Evolutionary conservation across 2,113 vertebrate genomes (phyloP).

Genomic region (Gopherus flavomarginatus): DNA sequence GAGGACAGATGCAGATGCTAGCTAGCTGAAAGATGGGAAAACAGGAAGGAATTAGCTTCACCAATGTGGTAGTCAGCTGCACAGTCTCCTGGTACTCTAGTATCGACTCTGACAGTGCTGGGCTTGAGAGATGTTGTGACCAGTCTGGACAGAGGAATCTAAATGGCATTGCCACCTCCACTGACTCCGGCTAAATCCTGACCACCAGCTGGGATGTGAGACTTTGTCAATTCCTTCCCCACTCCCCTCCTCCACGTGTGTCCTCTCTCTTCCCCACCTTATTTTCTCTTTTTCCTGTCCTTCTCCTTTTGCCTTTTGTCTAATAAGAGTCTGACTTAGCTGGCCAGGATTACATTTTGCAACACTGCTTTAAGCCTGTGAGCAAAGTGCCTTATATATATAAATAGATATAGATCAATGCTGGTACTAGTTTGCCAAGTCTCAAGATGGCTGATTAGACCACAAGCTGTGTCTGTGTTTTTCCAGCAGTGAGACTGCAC

Average conservation of each 20-base stretch:
- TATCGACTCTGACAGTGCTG: too few species aligned
- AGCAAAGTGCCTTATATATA: background rate
- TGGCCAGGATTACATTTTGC: background rate
- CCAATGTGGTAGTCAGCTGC: background rate
- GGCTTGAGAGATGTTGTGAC: too few species aligned
- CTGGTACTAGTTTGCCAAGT: background rate
- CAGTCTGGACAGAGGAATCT: too few species aligned
- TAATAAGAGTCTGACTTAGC: background rate
- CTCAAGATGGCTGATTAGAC: background rate
- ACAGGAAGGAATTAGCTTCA: background rate
- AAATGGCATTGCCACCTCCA: too few species aligned
- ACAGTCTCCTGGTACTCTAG: too few species aligned
- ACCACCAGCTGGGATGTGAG: background rate
- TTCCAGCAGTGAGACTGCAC: background rate
- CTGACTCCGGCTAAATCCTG: background rate
- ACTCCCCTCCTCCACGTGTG: background rate
- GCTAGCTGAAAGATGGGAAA: background rate
- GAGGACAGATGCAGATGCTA: background rate
- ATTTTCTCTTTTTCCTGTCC: background rate
- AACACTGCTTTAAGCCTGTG: background rate
- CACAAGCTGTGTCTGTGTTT: background rate
- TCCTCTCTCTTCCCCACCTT: background rate
- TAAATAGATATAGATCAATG: too few species aligned
- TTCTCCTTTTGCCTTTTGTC: background rate
- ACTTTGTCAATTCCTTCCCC: background rate